Evolutionary conservation across 2,797 vertebrate genomes (phyloP).

Genomic region (Delichon dasypus): DNA sequence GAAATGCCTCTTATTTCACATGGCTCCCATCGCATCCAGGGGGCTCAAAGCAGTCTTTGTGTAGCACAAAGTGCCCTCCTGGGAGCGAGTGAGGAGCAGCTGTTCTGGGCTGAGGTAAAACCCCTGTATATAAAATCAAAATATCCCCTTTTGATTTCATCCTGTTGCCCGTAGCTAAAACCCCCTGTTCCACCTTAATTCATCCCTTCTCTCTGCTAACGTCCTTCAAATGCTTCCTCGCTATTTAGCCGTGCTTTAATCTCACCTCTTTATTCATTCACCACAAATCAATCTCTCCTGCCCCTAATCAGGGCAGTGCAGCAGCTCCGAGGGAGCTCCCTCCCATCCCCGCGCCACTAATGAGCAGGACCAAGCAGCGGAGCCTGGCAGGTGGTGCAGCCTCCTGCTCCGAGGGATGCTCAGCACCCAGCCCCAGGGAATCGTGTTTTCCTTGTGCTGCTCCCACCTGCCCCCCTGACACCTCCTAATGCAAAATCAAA

Average conservation of each 20-base stretch:
- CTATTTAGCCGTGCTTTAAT: slow-evolving; percentile 19
- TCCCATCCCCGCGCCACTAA: background rate
- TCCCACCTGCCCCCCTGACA: background rate
- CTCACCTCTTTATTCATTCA: slow-evolving; percentile 37
- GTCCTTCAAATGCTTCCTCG: background rate
- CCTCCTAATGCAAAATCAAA: background rate
- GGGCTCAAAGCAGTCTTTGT: slow-evolving; percentile 5
- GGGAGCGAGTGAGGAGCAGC: background rate
- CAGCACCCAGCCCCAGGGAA: background rate
- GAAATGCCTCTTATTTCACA: slow-evolving; percentile 20
- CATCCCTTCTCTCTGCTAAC: background rate
- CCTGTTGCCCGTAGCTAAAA: background rate
- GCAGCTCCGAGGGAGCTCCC: background rate
- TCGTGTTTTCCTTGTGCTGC: background rate
- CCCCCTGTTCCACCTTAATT: background rate
- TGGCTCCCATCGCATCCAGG: background rate
- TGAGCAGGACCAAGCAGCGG: background rate
- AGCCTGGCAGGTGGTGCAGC: background rate
- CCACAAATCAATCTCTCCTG: slow-evolving; percentile 31
- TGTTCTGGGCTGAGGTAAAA: background rate
- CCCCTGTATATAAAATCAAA: background rate
- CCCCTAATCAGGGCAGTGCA: slow-evolving; percentile 1
- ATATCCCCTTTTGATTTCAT: background rate
- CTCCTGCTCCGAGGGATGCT: background rate
- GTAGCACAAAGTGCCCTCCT: background rate